Evolutionary conservation across 1,140 invertebrate genomes (phyloP).

Genomic region (Pseudomyrmex concolor): DNA sequence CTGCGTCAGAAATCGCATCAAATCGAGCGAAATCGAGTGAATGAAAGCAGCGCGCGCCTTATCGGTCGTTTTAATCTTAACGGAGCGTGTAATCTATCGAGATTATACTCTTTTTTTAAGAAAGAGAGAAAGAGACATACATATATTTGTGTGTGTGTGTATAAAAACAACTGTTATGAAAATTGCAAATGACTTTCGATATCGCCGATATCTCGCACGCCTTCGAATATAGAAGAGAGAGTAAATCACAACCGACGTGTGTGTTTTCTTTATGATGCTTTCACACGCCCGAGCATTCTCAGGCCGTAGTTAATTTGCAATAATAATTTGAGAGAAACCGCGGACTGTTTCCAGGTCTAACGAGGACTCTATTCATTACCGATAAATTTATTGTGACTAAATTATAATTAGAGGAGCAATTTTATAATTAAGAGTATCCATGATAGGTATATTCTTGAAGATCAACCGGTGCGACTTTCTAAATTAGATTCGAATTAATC

Average conservation of each 20-base stretch:
- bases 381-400: slow-evolving; percentile 3
- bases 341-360: slow-evolving; percentile 1
- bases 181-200: slow-evolving; percentile 9
- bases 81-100: background rate
- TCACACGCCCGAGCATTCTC: slow-evolving; percentile 15
- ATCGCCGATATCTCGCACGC: background rate
- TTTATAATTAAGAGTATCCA: background rate
- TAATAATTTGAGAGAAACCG: slow-evolving; percentile 39
- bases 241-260: slow-evolving; percentile 1
- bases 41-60: slow-evolving; percentile 61
- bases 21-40: slow-evolving; percentile 62
- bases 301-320: background rate
- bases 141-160: no score
- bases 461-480: background rate
- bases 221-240: slow-evolving; percentile 14
- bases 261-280: background rate
- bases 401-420: slow-evolving; percentile 15
- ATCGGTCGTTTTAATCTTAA: slow-evolving; percentile 10
- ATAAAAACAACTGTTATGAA: background rate
- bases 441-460: background rate
- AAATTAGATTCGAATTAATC: slow-evolving; percentile 19
- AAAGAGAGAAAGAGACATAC: no score
- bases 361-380: slow-evolving; percentile 41
- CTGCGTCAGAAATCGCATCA: slow-evolving; percentile 45
- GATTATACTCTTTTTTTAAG: no score